A percentile compares a stretch with the other conserved stretches of the same genome.
Evolutionary conservation across 2,797 vertebrate species (phyloP).

Genomic region (Gymnoscopelus braueri): DNA sequence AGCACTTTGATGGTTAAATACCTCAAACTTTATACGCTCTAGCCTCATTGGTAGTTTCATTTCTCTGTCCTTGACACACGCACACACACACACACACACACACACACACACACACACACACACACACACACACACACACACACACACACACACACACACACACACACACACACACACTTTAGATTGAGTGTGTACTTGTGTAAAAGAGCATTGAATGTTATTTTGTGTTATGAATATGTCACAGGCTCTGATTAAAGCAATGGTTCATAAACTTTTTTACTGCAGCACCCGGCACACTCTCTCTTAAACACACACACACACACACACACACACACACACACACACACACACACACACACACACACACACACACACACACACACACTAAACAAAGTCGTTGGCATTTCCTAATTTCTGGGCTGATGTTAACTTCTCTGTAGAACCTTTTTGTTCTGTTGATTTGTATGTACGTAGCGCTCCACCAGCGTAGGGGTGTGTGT

Average conservation of each 20-base stretch:
- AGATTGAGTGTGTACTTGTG: slow-evolving; percentile 1
- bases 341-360: background rate
- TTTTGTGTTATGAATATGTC: slow-evolving; percentile 52
- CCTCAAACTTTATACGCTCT: too few species aligned
- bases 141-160: slow-evolving; percentile 3
- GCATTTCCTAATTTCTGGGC: slow-evolving; percentile 63
- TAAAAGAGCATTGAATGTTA: slow-evolving; percentile 32
- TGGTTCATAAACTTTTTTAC: slow-evolving; percentile 62
- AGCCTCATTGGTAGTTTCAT: too few species aligned
- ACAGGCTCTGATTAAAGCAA: slow-evolving; percentile 59
- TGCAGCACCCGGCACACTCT: slow-evolving; percentile 14
- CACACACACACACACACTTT: slow-evolving; percentile 10
- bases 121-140: slow-evolving; percentile 3
- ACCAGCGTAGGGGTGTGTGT: background rate
- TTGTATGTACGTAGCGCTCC: slow-evolving; percentile 26
- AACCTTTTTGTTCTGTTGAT: slow-evolving; percentile 55
- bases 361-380: slow-evolving; percentile 13
- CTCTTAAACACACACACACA: background rate
- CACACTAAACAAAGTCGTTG: slow-evolving; percentile 40
- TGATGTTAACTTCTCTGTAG: slow-evolving; percentile 54
- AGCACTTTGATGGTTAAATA: background rate
- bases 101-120: background rate
- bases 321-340: background rate
- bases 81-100: background rate
- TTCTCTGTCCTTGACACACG: too few species aligned